A percentile compares a stretch with the other conserved stretches of the same genome.
Conservation (phyloP, 2,888 invertebrate genomes). For the Acrobasis repandana region DNA sequence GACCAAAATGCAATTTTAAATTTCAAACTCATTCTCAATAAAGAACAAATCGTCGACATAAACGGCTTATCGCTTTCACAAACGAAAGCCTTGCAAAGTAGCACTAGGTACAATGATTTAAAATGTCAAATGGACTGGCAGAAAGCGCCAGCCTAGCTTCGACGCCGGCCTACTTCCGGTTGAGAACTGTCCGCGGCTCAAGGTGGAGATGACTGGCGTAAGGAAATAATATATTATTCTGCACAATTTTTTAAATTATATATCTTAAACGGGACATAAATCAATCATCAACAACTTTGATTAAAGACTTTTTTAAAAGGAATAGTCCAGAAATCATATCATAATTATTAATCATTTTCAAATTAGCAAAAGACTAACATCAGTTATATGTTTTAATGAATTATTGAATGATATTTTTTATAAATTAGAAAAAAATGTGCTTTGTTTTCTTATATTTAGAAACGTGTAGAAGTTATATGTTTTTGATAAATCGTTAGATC, state of each 20-base stretch:
- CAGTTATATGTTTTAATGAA: too few relatives aligned
- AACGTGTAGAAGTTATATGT: too few relatives aligned
- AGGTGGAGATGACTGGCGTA: not conserved
- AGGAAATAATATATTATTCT: not conserved
- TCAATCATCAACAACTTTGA: too few relatives aligned
- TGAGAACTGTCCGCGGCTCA: not conserved
- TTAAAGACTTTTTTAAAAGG: too few relatives aligned
- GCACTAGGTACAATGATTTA: not conserved
- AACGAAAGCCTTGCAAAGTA: not conserved
- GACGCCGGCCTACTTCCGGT: not conserved
- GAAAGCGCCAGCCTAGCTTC: not conserved
- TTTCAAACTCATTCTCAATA: not conserved
- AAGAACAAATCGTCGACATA: not conserved
- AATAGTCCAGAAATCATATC: too few relatives aligned
- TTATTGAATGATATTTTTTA: too few relatives aligned
- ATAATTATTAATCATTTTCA: too few relatives aligned
- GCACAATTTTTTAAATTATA: not conserved
- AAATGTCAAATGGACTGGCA: not conserved
- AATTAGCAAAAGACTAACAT: too few relatives aligned
- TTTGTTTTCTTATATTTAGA: too few relatives aligned
- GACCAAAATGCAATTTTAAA: not conserved
- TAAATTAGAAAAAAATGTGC: too few relatives aligned
- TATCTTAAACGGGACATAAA: not conserved
- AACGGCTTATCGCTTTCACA: not conserved
- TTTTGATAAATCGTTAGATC: too few relatives aligned